These are phyloP conservation scores for Syrista parreyssii DNA, from an alignment of 2,888 invertebrate genomes.

Conservation along the genomic window DNA sequence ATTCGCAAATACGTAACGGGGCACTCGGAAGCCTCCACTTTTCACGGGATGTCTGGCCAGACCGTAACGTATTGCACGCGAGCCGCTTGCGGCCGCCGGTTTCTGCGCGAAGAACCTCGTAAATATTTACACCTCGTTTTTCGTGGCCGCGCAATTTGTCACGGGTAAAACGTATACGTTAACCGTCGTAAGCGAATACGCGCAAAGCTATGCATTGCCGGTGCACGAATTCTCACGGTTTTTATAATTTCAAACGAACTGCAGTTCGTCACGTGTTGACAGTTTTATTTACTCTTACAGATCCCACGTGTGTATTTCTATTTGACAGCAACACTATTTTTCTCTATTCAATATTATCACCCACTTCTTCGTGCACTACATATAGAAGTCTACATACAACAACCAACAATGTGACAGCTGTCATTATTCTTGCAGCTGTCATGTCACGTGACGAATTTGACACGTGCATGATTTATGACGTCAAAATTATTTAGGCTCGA, in stretches of 20 bases:
- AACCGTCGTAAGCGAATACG: not conserved
- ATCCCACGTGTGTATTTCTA: not conserved
- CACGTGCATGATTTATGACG: not conserved
- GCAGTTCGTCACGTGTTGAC: no score
- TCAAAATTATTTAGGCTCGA: not conserved
- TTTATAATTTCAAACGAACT: no score
- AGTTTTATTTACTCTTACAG: not conserved
- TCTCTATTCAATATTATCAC: not conserved
- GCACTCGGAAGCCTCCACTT: not conserved
- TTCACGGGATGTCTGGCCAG: not conserved
- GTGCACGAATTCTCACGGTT: not conserved
- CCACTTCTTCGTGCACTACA: not conserved
- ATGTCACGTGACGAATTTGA: not conserved
- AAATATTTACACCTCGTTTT: not conserved
- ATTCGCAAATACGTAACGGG: not conserved
- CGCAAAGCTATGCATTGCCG: not conserved
- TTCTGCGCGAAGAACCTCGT: not conserved
- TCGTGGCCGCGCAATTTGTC: not conserved
- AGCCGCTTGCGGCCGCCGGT: not conserved
- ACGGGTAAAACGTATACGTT: not conserved
- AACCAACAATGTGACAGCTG: not conserved
- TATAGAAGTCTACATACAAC: not conserved
- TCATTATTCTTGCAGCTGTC: not conserved
- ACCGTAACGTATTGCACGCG: not conserved
- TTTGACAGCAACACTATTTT: not conserved